Evolutionary conservation across 2,113 vertebrate genomes (phyloP).

Genomic region (Thomomys bottae): DNA sequence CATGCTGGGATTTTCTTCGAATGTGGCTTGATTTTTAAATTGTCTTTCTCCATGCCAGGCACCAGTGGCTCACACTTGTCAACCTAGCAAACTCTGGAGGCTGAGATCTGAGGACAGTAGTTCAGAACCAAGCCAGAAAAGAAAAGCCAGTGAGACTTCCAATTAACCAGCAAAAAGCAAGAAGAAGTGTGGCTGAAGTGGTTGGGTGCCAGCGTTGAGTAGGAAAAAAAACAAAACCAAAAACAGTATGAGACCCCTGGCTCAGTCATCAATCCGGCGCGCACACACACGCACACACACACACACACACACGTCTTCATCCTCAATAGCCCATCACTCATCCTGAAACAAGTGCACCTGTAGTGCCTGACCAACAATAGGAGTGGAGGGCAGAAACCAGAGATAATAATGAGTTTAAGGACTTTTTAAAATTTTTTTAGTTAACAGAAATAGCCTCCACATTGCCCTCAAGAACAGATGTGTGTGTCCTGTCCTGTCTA

Average conservation of each 20-base stretch:
- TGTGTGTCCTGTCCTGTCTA: neutral
- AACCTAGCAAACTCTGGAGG: no score
- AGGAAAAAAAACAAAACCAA: no score
- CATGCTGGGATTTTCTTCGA: neutral
- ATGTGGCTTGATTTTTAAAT: neutral
- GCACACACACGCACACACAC: no score
- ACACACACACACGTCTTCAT: neutral
- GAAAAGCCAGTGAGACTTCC: no score
- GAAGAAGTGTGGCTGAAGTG: no score
- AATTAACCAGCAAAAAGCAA: no score
- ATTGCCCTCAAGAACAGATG: neutral
- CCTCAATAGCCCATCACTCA: neutral
- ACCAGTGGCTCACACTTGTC: no score
- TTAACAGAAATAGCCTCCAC: neutral
- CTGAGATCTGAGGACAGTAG: no score
- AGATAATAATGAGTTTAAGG: neutral
- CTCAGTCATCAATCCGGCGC: no score
- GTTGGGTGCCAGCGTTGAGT: no score
- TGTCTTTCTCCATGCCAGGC: neutral
- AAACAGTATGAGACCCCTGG: no score
- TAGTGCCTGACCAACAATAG: neutral
- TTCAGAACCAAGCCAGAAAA: no score
- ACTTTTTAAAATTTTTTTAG: neutral
- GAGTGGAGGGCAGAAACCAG: neutral
- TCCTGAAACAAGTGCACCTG: neutral